Percentiles rank a stretch among this genome's conserved stretches.
Conservation (phyloP, 2,888 invertebrate genomes). For the Eupithecia insigniata region DNA sequence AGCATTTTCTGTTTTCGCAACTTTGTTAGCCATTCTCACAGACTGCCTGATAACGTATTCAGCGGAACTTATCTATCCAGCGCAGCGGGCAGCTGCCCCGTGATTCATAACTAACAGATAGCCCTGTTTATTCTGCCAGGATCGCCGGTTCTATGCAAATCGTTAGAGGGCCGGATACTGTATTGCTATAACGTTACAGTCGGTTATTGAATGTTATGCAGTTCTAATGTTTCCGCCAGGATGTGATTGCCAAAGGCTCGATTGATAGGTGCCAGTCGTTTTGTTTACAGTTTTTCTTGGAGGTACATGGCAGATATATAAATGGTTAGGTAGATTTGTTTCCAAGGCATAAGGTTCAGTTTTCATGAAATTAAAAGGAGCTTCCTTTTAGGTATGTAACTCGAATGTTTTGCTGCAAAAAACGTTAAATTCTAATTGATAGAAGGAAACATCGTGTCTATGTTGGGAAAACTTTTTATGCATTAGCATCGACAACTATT, state of each 20-base stretch:
- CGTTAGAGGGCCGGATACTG: conserved; percentile 27
- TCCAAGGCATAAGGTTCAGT: conserved; percentile 13
- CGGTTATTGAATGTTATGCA: neutral
- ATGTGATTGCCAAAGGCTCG: conserved; percentile 27
- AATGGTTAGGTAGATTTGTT: neutral
- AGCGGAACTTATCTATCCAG: conserved; percentile 79
- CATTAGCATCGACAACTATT: neutral
- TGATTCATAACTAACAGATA: conserved; percentile 71
- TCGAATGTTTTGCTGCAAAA: conserved; percentile 19
- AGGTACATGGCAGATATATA: neutral
- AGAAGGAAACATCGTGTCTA: neutral
- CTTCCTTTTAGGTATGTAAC: neutral
- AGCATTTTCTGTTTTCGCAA: neutral
- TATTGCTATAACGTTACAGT: conserved; percentile 10
- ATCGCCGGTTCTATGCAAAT: conserved; percentile 52
- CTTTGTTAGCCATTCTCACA: conserved; percentile 23
- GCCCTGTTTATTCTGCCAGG: conserved; percentile 63
- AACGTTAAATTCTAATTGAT: conserved; percentile 3
- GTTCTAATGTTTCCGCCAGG: conserved; percentile 17
- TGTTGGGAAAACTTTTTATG: neutral
- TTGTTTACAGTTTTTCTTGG: conserved; percentile 26
- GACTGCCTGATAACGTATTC: conserved; percentile 55
- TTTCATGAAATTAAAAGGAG: neutral
- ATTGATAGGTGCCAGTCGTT: conserved; percentile 28
- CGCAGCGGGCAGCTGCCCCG: conserved; percentile 66